A percentile compares a stretch with the other conserved stretches of the same genome.
These are phyloP conservation scores for Gibbula magus DNA, from an alignment of 2,888 invertebrate genomes.

Conservation along the genomic window DNA sequence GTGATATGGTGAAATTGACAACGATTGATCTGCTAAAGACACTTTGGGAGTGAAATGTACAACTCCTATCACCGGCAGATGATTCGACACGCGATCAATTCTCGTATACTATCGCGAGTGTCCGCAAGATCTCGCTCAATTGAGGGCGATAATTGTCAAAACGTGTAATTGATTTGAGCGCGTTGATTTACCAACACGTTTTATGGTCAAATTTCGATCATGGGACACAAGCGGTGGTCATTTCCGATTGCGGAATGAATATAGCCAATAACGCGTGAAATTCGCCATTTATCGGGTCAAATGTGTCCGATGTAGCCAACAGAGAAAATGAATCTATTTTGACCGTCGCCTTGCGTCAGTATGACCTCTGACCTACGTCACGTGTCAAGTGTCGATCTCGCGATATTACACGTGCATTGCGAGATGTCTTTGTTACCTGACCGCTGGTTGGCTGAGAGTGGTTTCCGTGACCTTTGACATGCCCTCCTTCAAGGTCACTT, in stretches of 20 bases:
- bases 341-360: not conserved
- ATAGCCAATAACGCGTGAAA: not conserved
- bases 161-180: conserved; percentile 8
- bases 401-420: not conserved
- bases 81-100: conserved; percentile 1
- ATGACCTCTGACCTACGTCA: not conserved
- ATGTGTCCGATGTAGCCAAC: not conserved
- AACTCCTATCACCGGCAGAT: not conserved
- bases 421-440: not conserved
- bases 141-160: conserved; percentile 7
- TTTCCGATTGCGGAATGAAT: not conserved
- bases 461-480: not conserved
- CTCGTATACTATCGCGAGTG: not conserved
- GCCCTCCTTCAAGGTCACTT: not conserved
- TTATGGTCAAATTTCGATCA: conserved; percentile 13
- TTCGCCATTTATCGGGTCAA: not conserved
- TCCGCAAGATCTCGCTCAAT: not conserved
- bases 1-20: not conserved
- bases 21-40: not conserved
- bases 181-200: conserved; percentile 13
- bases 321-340: not conserved
- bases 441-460: not conserved
- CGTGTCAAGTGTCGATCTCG: conserved; percentile 8
- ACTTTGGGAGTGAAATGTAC: not conserved
- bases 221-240: not conserved